Base-by-base conservation (phyloP, 2,797 vertebrate species). In the Heterohyrax brucei region DNA sequence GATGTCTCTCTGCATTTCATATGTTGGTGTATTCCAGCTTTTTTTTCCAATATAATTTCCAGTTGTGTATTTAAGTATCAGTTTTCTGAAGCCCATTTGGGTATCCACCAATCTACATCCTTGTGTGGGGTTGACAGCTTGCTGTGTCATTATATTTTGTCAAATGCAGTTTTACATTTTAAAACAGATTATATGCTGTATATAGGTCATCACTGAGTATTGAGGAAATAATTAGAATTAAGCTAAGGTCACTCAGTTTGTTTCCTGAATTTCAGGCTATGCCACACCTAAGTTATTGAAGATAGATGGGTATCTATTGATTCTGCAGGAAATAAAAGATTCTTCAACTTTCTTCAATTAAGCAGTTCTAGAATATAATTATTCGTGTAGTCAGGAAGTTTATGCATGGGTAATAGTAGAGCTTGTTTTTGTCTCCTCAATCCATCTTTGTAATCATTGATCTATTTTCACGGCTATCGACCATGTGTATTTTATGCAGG, bases 371-470 rank as follows among this genome's bases (percentile, higher is more conserved):
- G 82, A 95, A 56, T 90, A 70, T 96, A 97, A 97, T 94, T 96
- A 97, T 97, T 97, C 91, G 95, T 97, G 89, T 76, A 95, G 93
- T 94, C 95, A 97, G 92, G 89, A 97, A 96, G 92, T 95, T 96
- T 82, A 95, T 97, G 94, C 89, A 94, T 94, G 88, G 94, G 85
- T 97, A 97, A 96, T 96, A 92, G 86, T 94, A 75, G n/a, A 94
- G 72, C 82, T 94, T 0, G 1, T 96, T 97, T 95, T 90, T 96
- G 46, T 95, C 85, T 96, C 89, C 66, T 92, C 92, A 79, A 94
- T 96, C 84, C 82, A 95, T 97, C 93, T 97, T 96, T 96, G 91
- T 94, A 97, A 89, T 95, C 92, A 96, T 94, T 96, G 93, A 96
- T 97, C 96, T 97, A 89, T 94, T 95, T 98, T 88, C 0, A 1